phyloP scores from a whole-genome alignment of 2,797 vertebrate species.

The Rhyacichthys aspro region DNA sequence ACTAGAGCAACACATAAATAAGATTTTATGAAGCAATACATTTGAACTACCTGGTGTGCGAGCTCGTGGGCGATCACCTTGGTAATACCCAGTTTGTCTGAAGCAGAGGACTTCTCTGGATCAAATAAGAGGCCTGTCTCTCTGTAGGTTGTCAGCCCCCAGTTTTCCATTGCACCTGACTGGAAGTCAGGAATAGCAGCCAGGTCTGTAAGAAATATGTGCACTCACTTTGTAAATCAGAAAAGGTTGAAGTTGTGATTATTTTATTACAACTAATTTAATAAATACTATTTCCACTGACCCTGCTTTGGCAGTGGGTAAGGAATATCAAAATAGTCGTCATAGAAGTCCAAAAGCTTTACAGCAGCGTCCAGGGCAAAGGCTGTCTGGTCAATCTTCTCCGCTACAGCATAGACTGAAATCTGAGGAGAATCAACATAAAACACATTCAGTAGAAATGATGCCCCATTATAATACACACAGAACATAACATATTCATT shows the following conservation, averaged over 20 bases:
- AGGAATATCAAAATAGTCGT: slow-evolving; percentile 91
- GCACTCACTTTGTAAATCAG: neutral
- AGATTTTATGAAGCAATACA: neutral
- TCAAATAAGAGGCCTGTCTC: slow-evolving; percentile 86
- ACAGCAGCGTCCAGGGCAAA: slow-evolving; percentile 88
- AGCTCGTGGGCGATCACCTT: slow-evolving; percentile 90
- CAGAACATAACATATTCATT: slow-evolving; percentile 14
- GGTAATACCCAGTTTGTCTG: slow-evolving; percentile 85
- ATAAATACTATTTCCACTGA: slow-evolving; percentile 30
- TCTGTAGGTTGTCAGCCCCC: slow-evolving; percentile 92
- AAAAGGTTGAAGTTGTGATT: too few species aligned
- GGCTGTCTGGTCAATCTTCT: slow-evolving; percentile 87
- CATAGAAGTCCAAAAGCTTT: slow-evolving; percentile 90
- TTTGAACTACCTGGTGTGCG: slow-evolving; percentile 86
- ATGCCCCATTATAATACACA: neutral
- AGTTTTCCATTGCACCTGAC: slow-evolving; percentile 94
- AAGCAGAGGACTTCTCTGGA: slow-evolving; percentile 83
- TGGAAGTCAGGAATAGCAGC: slow-evolving; percentile 94
- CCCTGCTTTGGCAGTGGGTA: slow-evolving; percentile 95
- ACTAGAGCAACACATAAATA: too few species aligned
- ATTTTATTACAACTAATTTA: too few species aligned
- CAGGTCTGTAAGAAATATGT: slow-evolving; percentile 78
- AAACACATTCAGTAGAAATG: neutral
- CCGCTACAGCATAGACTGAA: slow-evolving; percentile 86
- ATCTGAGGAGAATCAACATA: slow-evolving; percentile 73